These are phyloP conservation scores for Pocillopora grandis DNA, from an alignment of 92 coral and sea anemone genomes.

Conservation along the genomic window DNA sequence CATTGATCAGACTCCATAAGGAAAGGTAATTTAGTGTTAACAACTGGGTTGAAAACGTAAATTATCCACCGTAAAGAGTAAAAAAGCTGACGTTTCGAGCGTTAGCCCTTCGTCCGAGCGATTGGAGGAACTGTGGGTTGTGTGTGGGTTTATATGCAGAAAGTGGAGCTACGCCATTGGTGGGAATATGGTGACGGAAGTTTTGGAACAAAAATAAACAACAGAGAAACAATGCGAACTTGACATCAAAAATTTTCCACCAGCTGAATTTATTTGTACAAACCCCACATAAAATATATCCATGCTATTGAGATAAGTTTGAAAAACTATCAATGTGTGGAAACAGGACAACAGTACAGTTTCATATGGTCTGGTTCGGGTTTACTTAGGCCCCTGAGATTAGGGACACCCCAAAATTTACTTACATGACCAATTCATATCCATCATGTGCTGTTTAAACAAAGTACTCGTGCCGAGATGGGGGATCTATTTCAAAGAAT, in stretches of 20 bases:
- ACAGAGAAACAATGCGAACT: neutral
- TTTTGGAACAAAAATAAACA: neutral
- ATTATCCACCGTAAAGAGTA: too few species aligned
- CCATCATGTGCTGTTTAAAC: slow-evolving; percentile 8
- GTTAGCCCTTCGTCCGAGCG: too few species aligned
- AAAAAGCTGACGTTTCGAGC: too few species aligned
- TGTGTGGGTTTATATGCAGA: too few species aligned
- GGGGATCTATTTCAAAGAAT: slow-evolving; percentile 32
- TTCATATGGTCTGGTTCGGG: neutral
- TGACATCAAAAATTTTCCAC: neutral
- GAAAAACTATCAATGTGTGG: neutral
- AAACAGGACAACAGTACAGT: too few species aligned
- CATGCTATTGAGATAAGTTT: neutral
- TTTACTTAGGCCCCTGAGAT: neutral
- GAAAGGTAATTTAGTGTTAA: too few species aligned
- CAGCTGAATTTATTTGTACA: neutral
- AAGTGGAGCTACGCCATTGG: too few species aligned
- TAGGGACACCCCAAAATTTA: neutral
- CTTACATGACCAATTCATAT: neutral
- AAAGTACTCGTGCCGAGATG: slow-evolving; percentile 31
- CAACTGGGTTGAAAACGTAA: too few species aligned
- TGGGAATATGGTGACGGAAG: too few species aligned
- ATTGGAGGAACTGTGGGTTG: too few species aligned
- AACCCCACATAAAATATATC: neutral
- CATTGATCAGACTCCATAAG: neutral